A percentile compares a stretch with the other conserved stretches of the same genome.
phyloP scores from a whole-genome alignment of 2,888 invertebrate species.

The Dryadula phaetusa region DNA sequence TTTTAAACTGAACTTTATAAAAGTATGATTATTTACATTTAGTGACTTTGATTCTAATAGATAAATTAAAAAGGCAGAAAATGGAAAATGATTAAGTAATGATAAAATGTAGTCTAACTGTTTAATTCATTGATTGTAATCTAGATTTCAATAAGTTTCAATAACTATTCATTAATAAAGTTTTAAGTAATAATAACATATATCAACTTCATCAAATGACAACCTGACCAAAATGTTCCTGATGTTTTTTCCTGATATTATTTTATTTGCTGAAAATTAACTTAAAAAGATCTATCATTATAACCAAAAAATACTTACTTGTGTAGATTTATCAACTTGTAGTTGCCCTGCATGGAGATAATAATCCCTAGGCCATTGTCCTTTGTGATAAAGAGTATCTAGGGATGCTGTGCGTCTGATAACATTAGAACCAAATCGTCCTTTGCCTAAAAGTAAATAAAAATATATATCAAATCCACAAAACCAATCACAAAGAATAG shows the following conservation, averaged over 20 bases:
- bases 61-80: too few relatives aligned
- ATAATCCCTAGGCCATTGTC: slow-evolving; percentile 90
- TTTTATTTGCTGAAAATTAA: too few relatives aligned
- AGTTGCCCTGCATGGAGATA: slow-evolving; percentile 87
- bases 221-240: too few relatives aligned
- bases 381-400: slow-evolving; percentile 91
- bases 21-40: not conserved
- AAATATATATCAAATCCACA: not conserved
- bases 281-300: not conserved
- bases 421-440: slow-evolving; percentile 83
- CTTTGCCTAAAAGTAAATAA: slow-evolving; percentile 70
- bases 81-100: too few relatives aligned
- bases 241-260: too few relatives aligned
- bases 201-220: too few relatives aligned
- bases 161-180: too few relatives aligned
- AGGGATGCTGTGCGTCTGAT: slow-evolving; percentile 91
- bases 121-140: too few relatives aligned
- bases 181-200: too few relatives aligned
- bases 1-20: not conserved
- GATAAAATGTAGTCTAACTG: too few relatives aligned
- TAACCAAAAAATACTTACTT: slow-evolving; percentile 78
- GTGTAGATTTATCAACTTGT: slow-evolving; percentile 91
- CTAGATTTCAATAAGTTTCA: too few relatives aligned
- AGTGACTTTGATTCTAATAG: not conserved
- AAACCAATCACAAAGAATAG: not conserved